Evolutionary conservation across 1,140 invertebrate genomes (phyloP).

Genomic region (Stegodyphus dumicola): DNA sequence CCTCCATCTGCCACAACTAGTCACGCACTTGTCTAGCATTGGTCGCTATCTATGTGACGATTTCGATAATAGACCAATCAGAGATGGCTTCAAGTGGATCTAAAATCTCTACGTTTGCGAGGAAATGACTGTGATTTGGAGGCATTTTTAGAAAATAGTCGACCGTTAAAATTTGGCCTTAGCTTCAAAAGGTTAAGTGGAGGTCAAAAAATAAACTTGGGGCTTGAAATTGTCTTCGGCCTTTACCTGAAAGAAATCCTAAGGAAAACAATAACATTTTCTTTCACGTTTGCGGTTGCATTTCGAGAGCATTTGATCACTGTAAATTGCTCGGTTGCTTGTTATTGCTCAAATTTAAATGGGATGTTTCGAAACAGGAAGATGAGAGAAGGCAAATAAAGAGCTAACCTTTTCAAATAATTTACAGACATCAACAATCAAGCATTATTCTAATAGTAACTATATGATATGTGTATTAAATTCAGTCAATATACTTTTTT

Average conservation of each 20-base stretch:
- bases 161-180: constrained; percentile 19
- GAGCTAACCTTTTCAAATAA: no score
- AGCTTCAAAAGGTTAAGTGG: constrained; percentile 30
- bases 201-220: constrained; percentile 23
- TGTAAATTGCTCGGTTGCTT: no score
- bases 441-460: no score
- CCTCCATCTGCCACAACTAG: not conserved
- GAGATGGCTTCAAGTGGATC: not conserved
- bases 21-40: constrained; percentile 50
- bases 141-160: not conserved
- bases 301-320: no score
- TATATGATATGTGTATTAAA: no score
- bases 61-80: constrained; percentile 22
- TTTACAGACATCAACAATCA: no score
- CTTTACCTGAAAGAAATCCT: not conserved
- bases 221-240: constrained; percentile 19
- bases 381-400: no score
- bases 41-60: constrained; percentile 25
- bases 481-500: no score
- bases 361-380: no score
- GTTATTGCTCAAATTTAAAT: no score
- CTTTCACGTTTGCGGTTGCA: not conserved
- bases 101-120: constrained; percentile 7
- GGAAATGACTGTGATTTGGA: constrained; percentile 48
- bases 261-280: not conserved